phyloP scores from a whole-genome alignment of 2,113 vertebrate genomes.

The Cololabis saira region DNA sequence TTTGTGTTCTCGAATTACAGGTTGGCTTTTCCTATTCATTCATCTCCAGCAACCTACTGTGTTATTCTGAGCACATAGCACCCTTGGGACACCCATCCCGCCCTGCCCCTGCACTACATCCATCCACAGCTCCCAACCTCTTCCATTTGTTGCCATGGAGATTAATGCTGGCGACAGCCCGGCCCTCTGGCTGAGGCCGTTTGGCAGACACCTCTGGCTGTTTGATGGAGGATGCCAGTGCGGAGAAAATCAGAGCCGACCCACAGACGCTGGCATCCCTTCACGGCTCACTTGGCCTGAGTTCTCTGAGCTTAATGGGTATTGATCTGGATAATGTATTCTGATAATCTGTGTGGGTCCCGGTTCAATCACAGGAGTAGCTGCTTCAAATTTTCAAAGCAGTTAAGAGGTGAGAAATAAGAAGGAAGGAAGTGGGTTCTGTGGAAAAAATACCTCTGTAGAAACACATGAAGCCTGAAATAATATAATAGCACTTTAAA shows the following conservation, averaged over 20 bases:
- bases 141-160: constrained; percentile 74
- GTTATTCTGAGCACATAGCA: constrained; percentile 68
- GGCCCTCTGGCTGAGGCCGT: constrained; percentile 52
- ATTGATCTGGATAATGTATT: constrained; percentile 76
- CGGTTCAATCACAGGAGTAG: constrained; percentile 51
- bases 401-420: constrained; percentile 24
- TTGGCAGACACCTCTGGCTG: constrained; percentile 52
- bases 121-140: constrained; percentile 46
- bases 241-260: constrained; percentile 50
- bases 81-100: constrained; percentile 66
- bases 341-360: constrained; percentile 59
- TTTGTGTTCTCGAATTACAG: constrained; percentile 40
- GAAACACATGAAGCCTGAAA: too few species aligned
- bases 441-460: too few species aligned
- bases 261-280: constrained; percentile 56
- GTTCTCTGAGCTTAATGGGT: constrained; percentile 55
- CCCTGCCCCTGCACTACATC: constrained; percentile 57
- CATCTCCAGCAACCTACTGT: constrained; percentile 41
- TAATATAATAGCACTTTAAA: too few species aligned
- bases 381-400: constrained; percentile 37
- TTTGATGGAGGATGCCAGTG: constrained; percentile 70
- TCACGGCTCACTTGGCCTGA: constrained; percentile 51
- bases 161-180: constrained; percentile 71
- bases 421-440: neutral
- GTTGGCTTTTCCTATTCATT: constrained; percentile 48